phyloP scores from a whole-genome alignment of 2,113 vertebrate species.

The Notechis scutatus region DNA sequence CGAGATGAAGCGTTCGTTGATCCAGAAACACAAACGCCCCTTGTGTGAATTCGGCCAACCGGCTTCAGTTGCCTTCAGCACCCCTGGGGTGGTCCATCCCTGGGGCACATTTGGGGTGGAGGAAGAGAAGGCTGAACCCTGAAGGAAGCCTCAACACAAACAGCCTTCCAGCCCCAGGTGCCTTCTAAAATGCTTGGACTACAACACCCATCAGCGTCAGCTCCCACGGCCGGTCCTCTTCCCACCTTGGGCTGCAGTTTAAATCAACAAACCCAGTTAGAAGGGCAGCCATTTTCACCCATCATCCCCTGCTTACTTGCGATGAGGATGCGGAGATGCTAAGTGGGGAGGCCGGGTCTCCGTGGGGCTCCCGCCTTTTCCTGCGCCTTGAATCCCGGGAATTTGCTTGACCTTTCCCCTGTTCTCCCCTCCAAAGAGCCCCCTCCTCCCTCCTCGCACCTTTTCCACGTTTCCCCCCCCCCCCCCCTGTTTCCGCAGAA shows the following conservation, averaged over 20 bases:
- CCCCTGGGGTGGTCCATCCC: neutral
- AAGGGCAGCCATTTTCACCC: neutral
- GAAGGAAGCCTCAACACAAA: neutral
- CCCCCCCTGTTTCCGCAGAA: neutral
- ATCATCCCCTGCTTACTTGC: neutral
- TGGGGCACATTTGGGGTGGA: neutral
- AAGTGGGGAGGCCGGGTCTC: neutral
- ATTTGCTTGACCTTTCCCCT: neutral
- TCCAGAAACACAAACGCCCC: neutral
- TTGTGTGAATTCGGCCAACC: neutral
- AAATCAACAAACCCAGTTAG: neutral
- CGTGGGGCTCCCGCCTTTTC: neutral
- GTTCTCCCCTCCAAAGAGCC: neutral
- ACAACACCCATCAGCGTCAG: neutral
- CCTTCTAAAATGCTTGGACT: neutral
- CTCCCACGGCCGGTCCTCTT: neutral
- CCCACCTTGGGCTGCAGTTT: neutral
- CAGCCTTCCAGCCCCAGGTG: neutral
- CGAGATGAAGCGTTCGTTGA: neutral
- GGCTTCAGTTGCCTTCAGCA: neutral
- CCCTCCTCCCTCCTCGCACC: neutral
- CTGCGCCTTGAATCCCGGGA: neutral
- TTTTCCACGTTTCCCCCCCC: neutral
- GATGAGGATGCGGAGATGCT: neutral
- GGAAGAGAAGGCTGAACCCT: neutral